A percentile compares a stretch with the other conserved stretches of the same genome.
These are phyloP conservation scores for Magallana gigas DNA, from an alignment of 1,140 invertebrate genomes.

Conservation along the genomic window DNA sequence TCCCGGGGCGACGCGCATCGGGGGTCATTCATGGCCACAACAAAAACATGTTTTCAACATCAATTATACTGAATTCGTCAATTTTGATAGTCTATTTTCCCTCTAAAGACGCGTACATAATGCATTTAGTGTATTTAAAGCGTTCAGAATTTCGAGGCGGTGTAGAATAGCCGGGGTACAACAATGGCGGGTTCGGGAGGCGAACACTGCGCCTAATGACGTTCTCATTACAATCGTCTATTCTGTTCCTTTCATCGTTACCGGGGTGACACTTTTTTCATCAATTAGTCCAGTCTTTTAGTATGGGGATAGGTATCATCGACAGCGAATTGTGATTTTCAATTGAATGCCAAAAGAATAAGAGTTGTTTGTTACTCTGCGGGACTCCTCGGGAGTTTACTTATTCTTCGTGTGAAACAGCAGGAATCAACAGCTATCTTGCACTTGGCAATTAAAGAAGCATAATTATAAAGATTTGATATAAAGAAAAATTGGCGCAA, in stretches of 20 bases:
- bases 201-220: slow-evolving; percentile 2
- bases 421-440: not conserved
- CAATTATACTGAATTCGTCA: slow-evolving; percentile 41
- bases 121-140: slow-evolving; percentile 45
- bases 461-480: not conserved
- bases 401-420: slow-evolving; percentile 30
- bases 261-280: slow-evolving; percentile 44
- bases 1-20: slow-evolving; percentile 15
- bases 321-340: slow-evolving; percentile 23
- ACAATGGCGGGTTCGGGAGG: slow-evolving; percentile 4
- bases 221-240: slow-evolving; percentile 26
- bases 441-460: not conserved
- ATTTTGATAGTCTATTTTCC: slow-evolving; percentile 38
- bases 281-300: slow-evolving; percentile 43
- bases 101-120: slow-evolving; percentile 34
- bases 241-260: slow-evolving; percentile 39
- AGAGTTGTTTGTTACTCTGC: slow-evolving; percentile 33
- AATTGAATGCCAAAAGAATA: slow-evolving; percentile 12
- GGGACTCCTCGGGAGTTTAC: slow-evolving; percentile 13
- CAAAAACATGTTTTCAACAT: slow-evolving; percentile 50
- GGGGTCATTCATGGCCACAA: slow-evolving; percentile 38
- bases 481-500: not conserved
- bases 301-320: slow-evolving; percentile 24
- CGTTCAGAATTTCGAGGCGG: slow-evolving; percentile 37
- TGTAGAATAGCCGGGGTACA: slow-evolving; percentile 1